phyloP scores from a whole-genome alignment of 2,888 invertebrate genomes.

The Drosophila algonquin region DNA sequence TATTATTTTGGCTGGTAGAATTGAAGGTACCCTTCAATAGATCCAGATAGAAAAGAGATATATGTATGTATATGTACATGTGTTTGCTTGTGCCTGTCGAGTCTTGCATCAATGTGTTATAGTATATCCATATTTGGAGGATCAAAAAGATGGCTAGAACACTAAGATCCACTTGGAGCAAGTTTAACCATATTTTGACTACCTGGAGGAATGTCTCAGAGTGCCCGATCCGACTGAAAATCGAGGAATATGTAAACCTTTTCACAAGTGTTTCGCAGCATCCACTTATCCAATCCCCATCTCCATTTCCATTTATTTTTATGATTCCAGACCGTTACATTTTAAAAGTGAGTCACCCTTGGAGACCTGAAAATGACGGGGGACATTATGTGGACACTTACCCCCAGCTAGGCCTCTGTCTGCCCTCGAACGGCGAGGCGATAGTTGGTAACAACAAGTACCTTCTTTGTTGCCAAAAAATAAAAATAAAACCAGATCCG shows the following conservation, averaged over 20 bases:
- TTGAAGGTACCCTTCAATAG: not conserved
- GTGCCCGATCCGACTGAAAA: too few relatives aligned
- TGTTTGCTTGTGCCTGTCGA: too few relatives aligned
- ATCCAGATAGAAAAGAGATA: too few relatives aligned
- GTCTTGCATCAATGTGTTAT: too few relatives aligned
- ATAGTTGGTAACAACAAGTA: constrained; percentile 29
- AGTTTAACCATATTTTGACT: too few relatives aligned
- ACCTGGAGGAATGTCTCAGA: too few relatives aligned
- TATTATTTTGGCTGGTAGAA: not conserved
- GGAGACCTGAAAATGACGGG: not conserved
- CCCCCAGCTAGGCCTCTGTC: not conserved
- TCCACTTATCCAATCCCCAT: constrained; percentile 1
- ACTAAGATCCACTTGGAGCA: too few relatives aligned
- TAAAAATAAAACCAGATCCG: constrained; percentile 17
- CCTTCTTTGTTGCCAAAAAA: constrained; percentile 27
- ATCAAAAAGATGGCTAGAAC: too few relatives aligned
- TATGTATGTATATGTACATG: too few relatives aligned
- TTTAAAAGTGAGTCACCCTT: constrained; percentile 6
- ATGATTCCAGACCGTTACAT: constrained; percentile 3
- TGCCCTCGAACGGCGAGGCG: not conserved
- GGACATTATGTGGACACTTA: constrained; percentile 16
- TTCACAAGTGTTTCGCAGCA: constrained; percentile 6
- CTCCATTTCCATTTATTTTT: not conserved
- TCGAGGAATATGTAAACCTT: not conserved
- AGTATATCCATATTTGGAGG: too few relatives aligned